Base-by-base conservation (phyloP, 2,888 invertebrate species). In the Pheosia gnoma region DNA sequence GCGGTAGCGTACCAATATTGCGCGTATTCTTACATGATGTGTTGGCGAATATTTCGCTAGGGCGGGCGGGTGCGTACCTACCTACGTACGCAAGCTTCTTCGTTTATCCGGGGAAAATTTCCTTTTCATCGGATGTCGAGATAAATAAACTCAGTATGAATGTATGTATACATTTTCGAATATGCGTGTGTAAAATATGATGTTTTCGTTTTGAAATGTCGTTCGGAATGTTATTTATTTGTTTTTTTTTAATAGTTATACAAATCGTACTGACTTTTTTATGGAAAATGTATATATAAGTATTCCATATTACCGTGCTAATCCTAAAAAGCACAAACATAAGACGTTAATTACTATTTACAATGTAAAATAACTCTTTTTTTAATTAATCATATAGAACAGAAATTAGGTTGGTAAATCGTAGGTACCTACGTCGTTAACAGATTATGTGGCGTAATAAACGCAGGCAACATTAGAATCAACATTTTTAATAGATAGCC, bases 1-100 rank as follows among this genome's bases (percentile, higher is more conserved):
- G 89, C 89, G 86, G 83, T 84, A 77, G 80, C 67, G 77, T 70
- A 76, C 78, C 74, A 72, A 81, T 81, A 79, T 75, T 79, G 77
- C 78, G 72, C 71, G 75, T 71, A 75, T 79, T 81, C 71, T 72
- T 65, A 75, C 68, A 70, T 67, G 70, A 73, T 71, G 71, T 9
- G 57, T 36, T 57, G 70, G 72, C 61, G 63, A 72, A 74, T 76
- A 78, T 77, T 79, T 81, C 70, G 78, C 74, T 68, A 74, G 75
- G 66, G 66, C 60, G 68, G 66, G 71, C 69, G 66, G 71, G 65
- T 71, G 73, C 63, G 71, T 72, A 56, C 38, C 8, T 39, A 13
- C 39, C 8, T 39, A 13, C 39, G n/a, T 13, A 68, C 61, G 64
- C 62, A 65, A 67, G 59, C 61, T 61, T 69, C 64, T 66, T 73